phyloP scores from a whole-genome alignment of 2,113 vertebrate genomes.

The Bothrops jararaca region DNA sequence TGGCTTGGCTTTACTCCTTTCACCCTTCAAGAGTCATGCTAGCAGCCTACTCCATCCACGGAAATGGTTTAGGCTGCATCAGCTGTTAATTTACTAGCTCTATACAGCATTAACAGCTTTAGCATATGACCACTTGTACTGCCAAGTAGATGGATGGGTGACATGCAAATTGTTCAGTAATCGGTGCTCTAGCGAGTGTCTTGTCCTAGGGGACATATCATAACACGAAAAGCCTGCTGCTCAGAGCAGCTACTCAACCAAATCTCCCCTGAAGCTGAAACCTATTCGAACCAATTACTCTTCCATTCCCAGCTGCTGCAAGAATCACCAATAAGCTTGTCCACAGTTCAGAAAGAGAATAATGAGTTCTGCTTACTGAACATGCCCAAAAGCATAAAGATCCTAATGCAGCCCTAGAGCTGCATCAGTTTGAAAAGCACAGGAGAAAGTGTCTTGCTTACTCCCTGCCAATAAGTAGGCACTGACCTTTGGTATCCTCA shows the following conservation, averaged over 20 bases:
- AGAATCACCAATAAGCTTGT: not conserved
- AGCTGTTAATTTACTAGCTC: not conserved
- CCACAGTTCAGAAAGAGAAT: not conserved
- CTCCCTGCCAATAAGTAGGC: not conserved
- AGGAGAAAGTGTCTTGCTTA: too few relatives aligned
- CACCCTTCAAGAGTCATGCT: too few relatives aligned
- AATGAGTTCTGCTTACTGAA: not conserved
- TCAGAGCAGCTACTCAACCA: conserved; percentile 10
- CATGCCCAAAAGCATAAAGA: not conserved
- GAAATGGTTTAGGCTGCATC: not conserved
- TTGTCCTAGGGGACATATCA: not conserved
- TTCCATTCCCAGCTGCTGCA: not conserved
- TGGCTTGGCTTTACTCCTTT: not conserved
- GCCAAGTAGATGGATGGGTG: not conserved
- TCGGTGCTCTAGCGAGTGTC: not conserved
- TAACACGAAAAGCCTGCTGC: conserved; percentile 9
- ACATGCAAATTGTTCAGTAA: not conserved
- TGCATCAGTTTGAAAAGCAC: too few relatives aligned
- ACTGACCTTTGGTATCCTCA: not conserved
- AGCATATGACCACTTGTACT: not conserved
- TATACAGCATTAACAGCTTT: not conserved
- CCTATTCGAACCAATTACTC: conserved; percentile 2
- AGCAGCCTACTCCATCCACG: not conserved
- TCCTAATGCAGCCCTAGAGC: not conserved
- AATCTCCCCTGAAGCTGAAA: conserved; percentile 3